Conservation (phyloP, 1,140 invertebrate species). For the Drosophila kohkoa region DNA sequence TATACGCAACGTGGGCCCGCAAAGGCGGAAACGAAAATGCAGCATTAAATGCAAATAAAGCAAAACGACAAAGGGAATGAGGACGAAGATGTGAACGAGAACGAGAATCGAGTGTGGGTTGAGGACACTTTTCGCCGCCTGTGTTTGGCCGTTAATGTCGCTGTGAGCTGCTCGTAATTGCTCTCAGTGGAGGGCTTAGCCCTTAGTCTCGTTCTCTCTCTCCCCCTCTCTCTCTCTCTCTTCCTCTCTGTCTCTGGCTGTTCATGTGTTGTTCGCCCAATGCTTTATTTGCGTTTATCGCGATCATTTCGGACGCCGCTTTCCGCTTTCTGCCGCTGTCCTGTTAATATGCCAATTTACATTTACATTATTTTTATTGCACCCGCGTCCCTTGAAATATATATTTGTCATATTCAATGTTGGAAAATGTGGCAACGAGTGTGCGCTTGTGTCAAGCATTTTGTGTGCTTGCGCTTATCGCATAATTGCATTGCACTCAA, state of each 20-base stretch:
- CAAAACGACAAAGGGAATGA: conserved; percentile 3
- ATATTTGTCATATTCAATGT: conserved; percentile 67
- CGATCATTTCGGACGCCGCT: conserved; percentile 68
- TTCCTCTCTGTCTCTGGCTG: not conserved
- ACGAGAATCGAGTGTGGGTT: conserved; percentile 6
- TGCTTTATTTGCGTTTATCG: conserved; percentile 79
- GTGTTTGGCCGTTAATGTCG: conserved; percentile 37
- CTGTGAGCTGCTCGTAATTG: conserved; percentile 68
- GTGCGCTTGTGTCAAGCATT: conserved; percentile 43
- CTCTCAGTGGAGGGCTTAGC: conserved; percentile 72
- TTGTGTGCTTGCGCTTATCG: conserved; percentile 58
- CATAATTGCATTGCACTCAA: conserved; percentile 61
- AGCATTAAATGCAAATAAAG: conserved; percentile 80
- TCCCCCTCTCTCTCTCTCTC: no score
- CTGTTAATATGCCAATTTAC: conserved; percentile 81
- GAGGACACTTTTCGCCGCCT: conserved; percentile 49
- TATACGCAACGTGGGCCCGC: conserved; percentile 56
- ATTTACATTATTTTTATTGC: conserved; percentile 79
- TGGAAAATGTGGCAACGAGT: not conserved
- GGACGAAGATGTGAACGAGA: not conserved
- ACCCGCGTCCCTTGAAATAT: conserved; percentile 49
- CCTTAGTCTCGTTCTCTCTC: not conserved
- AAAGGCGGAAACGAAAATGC: conserved; percentile 66
- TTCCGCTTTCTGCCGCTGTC: conserved; percentile 18
- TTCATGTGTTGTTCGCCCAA: conserved; percentile 47